Percentiles rank a stretch among this genome's conserved stretches.
These are phyloP conservation scores for Notodonta dromedarius DNA, from an alignment of 2,888 invertebrate genomes.

Conservation along the genomic window DNA sequence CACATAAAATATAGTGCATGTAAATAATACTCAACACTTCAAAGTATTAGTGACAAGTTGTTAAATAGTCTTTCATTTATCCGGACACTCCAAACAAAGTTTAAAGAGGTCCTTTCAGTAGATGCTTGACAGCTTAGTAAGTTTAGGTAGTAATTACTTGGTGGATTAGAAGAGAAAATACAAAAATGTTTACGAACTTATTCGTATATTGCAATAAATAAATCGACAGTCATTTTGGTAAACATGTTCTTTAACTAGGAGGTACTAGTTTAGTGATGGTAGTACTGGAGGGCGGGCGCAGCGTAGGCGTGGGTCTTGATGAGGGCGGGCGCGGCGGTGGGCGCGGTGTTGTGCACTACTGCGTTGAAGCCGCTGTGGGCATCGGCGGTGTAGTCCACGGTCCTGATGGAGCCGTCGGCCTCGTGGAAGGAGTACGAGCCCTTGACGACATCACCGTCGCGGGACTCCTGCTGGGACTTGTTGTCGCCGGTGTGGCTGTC, in stretches of 20 bases:
- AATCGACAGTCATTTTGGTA: slow-evolving; percentile 40
- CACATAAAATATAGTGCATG: too few species aligned
- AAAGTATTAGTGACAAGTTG: too few species aligned
- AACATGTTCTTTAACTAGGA: slow-evolving; percentile 15
- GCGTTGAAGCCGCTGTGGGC: slow-evolving; percentile 76
- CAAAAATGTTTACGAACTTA: slow-evolving; percentile 28
- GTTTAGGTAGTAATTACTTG: too few species aligned
- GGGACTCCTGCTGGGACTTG: slow-evolving; percentile 76
- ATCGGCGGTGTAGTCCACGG: slow-evolving; percentile 79
- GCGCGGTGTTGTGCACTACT: slow-evolving; percentile 65
- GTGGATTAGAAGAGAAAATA: slow-evolving; percentile 6
- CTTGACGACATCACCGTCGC: slow-evolving; percentile 79
- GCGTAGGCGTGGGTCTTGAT: slow-evolving; percentile 46
- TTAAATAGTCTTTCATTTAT: too few species aligned
- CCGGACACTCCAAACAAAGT: too few species aligned
- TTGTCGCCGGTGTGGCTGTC: slow-evolving; percentile 81
- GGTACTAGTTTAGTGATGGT: slow-evolving; percentile 52
- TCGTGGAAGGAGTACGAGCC: slow-evolving; percentile 78
- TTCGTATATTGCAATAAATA: slow-evolving; percentile 57
- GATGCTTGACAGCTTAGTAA: too few species aligned
- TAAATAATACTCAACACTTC: too few species aligned
- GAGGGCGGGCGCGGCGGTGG: slow-evolving; percentile 56
- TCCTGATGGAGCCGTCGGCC: slow-evolving; percentile 78
- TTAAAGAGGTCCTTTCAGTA: too few species aligned
- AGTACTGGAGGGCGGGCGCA: slow-evolving; percentile 60